Evolutionary conservation across 2,888 invertebrate genomes (phyloP).

Genomic region (Netelia fuscicornis): DNA sequence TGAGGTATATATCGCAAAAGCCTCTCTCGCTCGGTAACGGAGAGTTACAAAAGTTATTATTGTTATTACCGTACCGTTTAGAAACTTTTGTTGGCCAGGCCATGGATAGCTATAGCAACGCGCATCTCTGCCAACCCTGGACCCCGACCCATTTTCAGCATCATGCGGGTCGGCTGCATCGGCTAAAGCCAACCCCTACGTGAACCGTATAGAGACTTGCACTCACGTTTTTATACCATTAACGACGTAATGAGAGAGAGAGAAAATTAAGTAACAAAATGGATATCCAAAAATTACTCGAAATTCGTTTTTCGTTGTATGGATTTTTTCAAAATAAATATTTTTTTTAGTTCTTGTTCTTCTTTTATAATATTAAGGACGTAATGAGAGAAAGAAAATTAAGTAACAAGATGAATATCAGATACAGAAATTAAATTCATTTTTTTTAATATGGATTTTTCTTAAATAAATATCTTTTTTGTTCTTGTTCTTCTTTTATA

Average conservation of each 20-base stretch:
- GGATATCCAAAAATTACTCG: too few species aligned
- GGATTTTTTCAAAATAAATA: too few species aligned
- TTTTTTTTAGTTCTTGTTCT: too few species aligned
- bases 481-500: not conserved
- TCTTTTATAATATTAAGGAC: not conserved
- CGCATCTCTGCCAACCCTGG: constrained; percentile 22
- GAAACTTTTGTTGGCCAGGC: constrained; percentile 83
- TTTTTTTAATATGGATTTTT: too few species aligned
- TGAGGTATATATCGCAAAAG: constrained; percentile 6
- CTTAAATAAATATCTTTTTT: too few species aligned
- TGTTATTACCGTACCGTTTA: constrained; percentile 84
- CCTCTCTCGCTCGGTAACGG: constrained; percentile 54
- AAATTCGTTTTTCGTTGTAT: too few species aligned
- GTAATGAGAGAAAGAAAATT: not conserved
- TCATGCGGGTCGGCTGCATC: constrained; percentile 44
- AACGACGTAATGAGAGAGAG: not conserved
- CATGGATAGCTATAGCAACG: constrained; percentile 74
- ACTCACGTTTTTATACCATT: constrained; percentile 28
- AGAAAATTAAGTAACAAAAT: constrained; percentile 1
- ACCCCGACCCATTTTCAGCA: constrained; percentile 51
- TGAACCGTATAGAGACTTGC: constrained; percentile 27
- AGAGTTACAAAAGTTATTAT: constrained; percentile 84
- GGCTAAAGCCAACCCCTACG: constrained; percentile 16
- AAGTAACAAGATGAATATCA: not conserved
- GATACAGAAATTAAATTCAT: too few species aligned